Conservation (phyloP, 2,888 invertebrate genomes). For the Polymixis lichenea region DNA sequence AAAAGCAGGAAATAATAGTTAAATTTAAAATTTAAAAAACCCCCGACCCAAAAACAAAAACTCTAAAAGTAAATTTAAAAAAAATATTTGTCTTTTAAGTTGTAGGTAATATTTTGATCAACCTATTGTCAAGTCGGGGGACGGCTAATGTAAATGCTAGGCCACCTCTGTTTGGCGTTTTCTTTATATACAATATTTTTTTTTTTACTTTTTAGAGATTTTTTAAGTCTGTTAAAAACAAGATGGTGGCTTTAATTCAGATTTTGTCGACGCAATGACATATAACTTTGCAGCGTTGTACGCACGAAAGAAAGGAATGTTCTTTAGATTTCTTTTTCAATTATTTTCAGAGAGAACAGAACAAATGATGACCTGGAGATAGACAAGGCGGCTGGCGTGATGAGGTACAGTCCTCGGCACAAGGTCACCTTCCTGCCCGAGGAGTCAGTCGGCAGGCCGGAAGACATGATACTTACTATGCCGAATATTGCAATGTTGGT, state of each 20-base stretch:
- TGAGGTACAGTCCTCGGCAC: slow-evolving; percentile 91
- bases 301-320: neutral
- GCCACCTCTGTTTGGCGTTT: too few species aligned
- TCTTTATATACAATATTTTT: too few species aligned
- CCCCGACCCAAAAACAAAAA: too few species aligned
- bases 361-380: slow-evolving; percentile 91
- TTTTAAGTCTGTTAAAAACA: neutral
- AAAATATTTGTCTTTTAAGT: too few species aligned
- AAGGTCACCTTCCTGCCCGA: slow-evolving; percentile 91
- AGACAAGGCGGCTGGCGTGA: slow-evolving; percentile 91
- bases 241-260: neutral
- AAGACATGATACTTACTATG: slow-evolving; percentile 90
- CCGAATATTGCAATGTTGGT: slow-evolving; percentile 94
- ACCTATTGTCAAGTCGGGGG: too few species aligned
- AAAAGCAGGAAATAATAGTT: too few species aligned
- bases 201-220: too few species aligned
- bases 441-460: slow-evolving; percentile 92
- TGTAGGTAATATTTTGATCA: too few species aligned
- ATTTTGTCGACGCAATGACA: neutral
- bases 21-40: too few species aligned
- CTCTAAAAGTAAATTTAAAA: too few species aligned
- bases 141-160: too few species aligned
- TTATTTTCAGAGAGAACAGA: slow-evolving; percentile 90
- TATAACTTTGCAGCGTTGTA: neutral
- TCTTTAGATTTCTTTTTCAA: neutral